Base-by-base conservation (phyloP, 2,888 invertebrate genomes). In the Microplitis manilae region DNA sequence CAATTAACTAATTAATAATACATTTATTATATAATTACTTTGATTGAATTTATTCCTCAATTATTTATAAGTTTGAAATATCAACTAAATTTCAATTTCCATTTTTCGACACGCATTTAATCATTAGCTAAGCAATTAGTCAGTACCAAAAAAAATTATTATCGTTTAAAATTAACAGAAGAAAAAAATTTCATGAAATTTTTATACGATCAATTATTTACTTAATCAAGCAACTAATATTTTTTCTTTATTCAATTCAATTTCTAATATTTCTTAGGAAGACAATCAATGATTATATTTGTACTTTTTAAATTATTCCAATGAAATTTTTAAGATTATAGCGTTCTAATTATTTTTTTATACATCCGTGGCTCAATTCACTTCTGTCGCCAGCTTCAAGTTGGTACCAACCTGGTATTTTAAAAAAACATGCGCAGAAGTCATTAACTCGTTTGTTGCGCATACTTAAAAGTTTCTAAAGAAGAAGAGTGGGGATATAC, bases 1-100 rank as follows among this genome's bases (percentile, higher is more conserved):
- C 15, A n/a, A 68, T n/a, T 68, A 40, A 65, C 30, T 65, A 40
- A 50, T 50, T 50, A 50, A 50, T 50, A 50, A 50, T 50, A 50
- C 50, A 13, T 9, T 50, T 50, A 13, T 8, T 50, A 9, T 50
- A 50, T 50, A 30, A 30, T 30, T 30, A 50, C 50, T 50, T 50
- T 50, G 50, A 50, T 50, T 50, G 9, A 50, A 50, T 50, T 50
- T 50, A 50, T 13, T 13, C 4, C 50, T 50, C 13, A 50, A 50
- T 50, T 30, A 30, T 30, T 30, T 30, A 30, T 30, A 30, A 30
- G 30, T 30, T 30, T 30, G 2, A 50, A 50, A 50, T 50, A 50
- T 50, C 13, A 50, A 50, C 13, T 50, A 50, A 50, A 50, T 50
- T 2, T 30, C 4, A 30, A 30, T 8, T 50, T 4, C 9, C 13